These are phyloP conservation scores for Lysandra bellargus DNA, from an alignment of 2,888 invertebrate genomes.

Conservation along the genomic window DNA sequence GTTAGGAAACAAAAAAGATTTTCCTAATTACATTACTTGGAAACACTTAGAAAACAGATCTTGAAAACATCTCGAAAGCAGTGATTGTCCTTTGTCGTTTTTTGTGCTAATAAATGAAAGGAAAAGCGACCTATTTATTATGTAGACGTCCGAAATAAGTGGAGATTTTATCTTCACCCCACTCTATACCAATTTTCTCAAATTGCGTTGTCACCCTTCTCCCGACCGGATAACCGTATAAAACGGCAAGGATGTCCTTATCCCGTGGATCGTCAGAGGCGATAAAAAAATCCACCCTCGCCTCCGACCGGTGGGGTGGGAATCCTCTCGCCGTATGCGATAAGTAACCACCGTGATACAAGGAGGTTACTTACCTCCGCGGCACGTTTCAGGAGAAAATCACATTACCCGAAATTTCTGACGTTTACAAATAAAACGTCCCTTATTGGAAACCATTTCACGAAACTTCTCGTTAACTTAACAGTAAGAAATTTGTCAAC, in stretches of 20 bases:
- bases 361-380: neutral
- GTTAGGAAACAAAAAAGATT: neutral
- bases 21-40: neutral
- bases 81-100: constrained; percentile 10
- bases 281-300: constrained; percentile 51
- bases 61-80: neutral
- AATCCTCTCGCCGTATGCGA: constrained; percentile 34
- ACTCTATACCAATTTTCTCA: constrained; percentile 31
- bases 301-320: constrained; percentile 29
- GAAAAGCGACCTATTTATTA: constrained; percentile 27
- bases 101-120: constrained; percentile 26
- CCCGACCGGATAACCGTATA: constrained; percentile 61
- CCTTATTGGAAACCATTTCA: neutral
- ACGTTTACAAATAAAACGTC: neutral
- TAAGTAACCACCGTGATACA: constrained; percentile 38
- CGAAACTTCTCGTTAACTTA: neutral
- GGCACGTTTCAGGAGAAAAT: neutral
- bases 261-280: constrained; percentile 59
- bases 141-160: constrained; percentile 30
- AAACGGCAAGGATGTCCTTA: constrained; percentile 67
- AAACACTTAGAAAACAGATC: neutral
- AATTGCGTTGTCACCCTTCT: constrained; percentile 40
- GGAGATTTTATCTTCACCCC: constrained; percentile 27
- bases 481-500: neutral
- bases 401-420: neutral